Percentiles rank a stretch among this genome's conserved stretches.
These are phyloP conservation scores for Eupithecia centaureata DNA, from an alignment of 2,888 invertebrate genomes.

Conservation along the genomic window DNA sequence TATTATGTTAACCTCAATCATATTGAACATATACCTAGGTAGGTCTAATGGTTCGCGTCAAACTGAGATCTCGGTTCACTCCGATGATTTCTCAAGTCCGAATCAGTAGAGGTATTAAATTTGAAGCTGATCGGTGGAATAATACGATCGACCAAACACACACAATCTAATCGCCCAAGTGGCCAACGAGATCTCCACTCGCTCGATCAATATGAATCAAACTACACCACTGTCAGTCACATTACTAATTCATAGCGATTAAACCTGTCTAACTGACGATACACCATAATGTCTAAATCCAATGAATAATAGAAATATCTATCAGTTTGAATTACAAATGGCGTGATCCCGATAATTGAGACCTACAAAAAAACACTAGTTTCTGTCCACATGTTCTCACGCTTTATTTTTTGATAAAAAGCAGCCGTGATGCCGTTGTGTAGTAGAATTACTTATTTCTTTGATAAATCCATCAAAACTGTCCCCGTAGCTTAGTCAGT, in stretches of 20 bases:
- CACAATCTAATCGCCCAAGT: neutral
- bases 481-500: no score
- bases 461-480: no score
- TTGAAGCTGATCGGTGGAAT: neutral
- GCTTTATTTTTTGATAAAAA: neutral
- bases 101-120: neutral
- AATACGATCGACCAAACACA: neutral
- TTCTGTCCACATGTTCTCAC: neutral
- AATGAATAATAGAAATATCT: neutral
- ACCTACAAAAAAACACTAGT: neutral
- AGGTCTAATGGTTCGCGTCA: neutral
- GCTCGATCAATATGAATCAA: neutral
- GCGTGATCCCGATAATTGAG: neutral
- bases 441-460: neutral
- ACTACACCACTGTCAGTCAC: neutral
- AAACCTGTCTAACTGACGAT: neutral
- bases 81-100: neutral
- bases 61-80: neutral
- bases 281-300: neutral
- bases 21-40: neutral
- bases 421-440: neutral
- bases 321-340: neutral
- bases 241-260: neutral
- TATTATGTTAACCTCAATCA: neutral
- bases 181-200: neutral